Evolutionary conservation across 2,113 vertebrate species (phyloP), one percentile per base, ranked within the genome.

Genomic region (Acrocephalus kingi): DNA sequence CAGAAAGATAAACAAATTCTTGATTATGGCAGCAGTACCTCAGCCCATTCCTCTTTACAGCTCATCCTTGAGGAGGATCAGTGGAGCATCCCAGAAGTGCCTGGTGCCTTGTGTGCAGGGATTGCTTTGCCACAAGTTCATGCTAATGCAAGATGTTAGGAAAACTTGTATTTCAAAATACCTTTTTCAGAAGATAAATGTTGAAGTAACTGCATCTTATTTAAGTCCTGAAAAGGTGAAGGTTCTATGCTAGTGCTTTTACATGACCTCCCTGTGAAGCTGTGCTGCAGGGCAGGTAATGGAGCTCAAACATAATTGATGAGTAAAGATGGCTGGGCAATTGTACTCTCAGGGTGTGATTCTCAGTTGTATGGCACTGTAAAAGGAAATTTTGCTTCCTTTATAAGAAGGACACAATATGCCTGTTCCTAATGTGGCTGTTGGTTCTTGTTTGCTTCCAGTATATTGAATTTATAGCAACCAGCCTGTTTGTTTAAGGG

Each of bases 221-320:
- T 56, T 41, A 71, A 58, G 9, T 51, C 28, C 54, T 75, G 6
- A 51, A 76, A 82, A 39, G 24, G 4, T 55, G 22, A 15, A 75
- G 43, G 10, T 31, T 72, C 7, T 55, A 4, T 3, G 0, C 80
- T 68, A 23, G 19, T 66, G 51, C 16, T 85, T 94, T 84, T 84
- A 27, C 0, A 0, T n/a, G 31, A 19, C 43, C 59, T 76, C 9
- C 12, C 7, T 0, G 0, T 64, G 59, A 89, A 72, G 48, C 45
- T 74, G 33, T 83, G 24, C 78, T 31, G 28, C 74, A 46, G 68
- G 46, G 63, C 31, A 59, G 25, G 43, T 59, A 17, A 30, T 55
- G 27, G 49, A 77, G 22, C 49, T 7, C 3, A 77, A 31, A n/a
- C 15, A 4, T 81, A 73, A 41, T 30, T 76, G 59, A 30, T 78